phyloP scores from a whole-genome alignment of 2,797 vertebrate species.

The Melanotaenia parkinsoni region DNA sequence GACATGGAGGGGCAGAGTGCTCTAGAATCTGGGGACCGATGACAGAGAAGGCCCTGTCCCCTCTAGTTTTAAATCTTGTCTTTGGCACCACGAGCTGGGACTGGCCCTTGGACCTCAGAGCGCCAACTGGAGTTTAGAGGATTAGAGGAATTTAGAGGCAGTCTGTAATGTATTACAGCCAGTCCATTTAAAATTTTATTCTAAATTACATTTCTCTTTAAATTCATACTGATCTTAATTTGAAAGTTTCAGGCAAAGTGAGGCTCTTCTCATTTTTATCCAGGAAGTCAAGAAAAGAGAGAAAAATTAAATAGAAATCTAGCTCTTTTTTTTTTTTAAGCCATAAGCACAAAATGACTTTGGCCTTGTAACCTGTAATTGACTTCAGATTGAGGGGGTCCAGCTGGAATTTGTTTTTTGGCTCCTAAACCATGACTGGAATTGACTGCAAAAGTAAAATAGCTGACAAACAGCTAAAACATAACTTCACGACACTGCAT shows the following conservation, averaged over 20 bases:
- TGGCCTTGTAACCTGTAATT: constrained; percentile 57
- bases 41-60: too few relatives aligned
- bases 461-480: constrained; percentile 53
- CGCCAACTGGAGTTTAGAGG: too few relatives aligned
- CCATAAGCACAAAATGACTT: constrained; percentile 54
- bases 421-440: constrained; percentile 30
- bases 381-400: constrained; percentile 47
- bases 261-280: constrained; percentile 41
- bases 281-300: constrained; percentile 23
- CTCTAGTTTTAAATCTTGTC: too few relatives aligned
- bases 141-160: too few relatives aligned
- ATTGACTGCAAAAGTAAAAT: constrained; percentile 56
- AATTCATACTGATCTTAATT: constrained; percentile 38
- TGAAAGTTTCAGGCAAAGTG: constrained; percentile 31
- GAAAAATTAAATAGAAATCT: constrained; percentile 2
- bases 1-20: too few relatives aligned
- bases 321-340: constrained; percentile 35
- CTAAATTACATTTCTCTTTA: constrained; percentile 30
- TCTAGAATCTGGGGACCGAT: too few relatives aligned
- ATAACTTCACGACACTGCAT: constrained; percentile 58
- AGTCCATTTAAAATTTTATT: constrained; percentile 10
- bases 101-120: too few relatives aligned
- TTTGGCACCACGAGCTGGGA: too few relatives aligned
- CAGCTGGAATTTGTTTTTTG: constrained; percentile 57
- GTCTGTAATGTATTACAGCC: too few relatives aligned